phyloP scores from a whole-genome alignment of 2,113 vertebrate genomes.

The Clarias macrocephalus region DNA sequence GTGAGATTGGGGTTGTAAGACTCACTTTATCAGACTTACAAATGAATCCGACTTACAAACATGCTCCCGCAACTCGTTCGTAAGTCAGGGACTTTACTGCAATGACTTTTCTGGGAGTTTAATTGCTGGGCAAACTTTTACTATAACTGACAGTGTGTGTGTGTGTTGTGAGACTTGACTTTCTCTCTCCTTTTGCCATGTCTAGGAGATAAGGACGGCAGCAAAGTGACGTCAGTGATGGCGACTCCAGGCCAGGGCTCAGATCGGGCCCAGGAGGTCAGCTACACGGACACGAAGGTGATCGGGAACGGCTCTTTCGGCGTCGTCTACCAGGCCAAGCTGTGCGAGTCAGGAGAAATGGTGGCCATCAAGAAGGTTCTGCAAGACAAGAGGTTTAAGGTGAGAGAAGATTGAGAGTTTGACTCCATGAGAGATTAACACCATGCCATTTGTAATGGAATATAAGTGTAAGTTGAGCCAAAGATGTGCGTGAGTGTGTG shows the following conservation, averaged over 20 bases:
- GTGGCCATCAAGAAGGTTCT: slow-evolving; percentile 99
- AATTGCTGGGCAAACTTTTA: background rate
- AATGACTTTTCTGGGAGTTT: background rate
- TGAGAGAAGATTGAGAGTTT: slow-evolving; percentile 62
- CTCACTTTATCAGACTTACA: no score
- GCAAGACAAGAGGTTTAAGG: slow-evolving; percentile 99
- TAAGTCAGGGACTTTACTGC: no score
- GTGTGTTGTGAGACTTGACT: background rate
- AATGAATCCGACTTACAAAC: no score
- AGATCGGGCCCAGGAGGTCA: slow-evolving; percentile 97
- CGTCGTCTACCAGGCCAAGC: slow-evolving; percentile 98
- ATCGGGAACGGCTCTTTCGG: slow-evolving; percentile 98
- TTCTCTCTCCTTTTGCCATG: slow-evolving; percentile 11
- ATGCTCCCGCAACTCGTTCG: no score
- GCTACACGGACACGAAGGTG: slow-evolving; percentile 98
- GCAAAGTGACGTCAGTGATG: slow-evolving; percentile 97
- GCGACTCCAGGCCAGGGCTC: slow-evolving; percentile 97
- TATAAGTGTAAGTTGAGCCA: no score
- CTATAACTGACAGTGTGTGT: no score
- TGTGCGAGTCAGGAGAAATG: slow-evolving; percentile 96
- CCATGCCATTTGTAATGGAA: background rate
- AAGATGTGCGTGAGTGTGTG: background rate
- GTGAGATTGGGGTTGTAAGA: no score
- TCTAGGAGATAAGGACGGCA: slow-evolving; percentile 95
- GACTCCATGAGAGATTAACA: background rate